phyloP scores from a whole-genome alignment of 2,888 invertebrate genomes.

The Drosophila diplacantha region DNA sequence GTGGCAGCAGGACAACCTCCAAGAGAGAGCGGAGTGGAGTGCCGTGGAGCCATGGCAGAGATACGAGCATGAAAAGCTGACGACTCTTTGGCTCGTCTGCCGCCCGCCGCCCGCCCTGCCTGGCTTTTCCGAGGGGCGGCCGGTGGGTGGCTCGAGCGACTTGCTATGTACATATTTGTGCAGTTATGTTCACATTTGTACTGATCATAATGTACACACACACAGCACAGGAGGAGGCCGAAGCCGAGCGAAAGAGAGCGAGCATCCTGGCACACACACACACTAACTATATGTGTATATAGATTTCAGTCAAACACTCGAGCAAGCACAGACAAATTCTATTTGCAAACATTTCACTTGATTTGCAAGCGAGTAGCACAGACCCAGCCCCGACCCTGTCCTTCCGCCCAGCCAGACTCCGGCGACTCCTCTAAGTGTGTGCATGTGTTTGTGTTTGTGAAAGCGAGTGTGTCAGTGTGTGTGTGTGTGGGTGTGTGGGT shows the following conservation, averaged over 20 bases:
- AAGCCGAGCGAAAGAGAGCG: slow-evolving; percentile 29
- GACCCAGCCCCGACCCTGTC: slow-evolving; percentile 6
- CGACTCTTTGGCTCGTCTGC: slow-evolving; percentile 52
- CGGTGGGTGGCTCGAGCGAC: slow-evolving; percentile 53
- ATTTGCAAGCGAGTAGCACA: slow-evolving; percentile 74
- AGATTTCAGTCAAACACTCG: slow-evolving; percentile 76
- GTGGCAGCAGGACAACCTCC: slow-evolving; percentile 14
- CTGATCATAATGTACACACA: slow-evolving; percentile 75
- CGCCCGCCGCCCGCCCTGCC: not conserved
- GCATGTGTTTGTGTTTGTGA: slow-evolving; percentile 26
- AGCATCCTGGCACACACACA: slow-evolving; percentile 38
- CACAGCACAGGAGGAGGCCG: slow-evolving; percentile 2
- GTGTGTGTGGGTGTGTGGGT: slow-evolving; percentile 20
- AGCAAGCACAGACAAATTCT: slow-evolving; percentile 77
- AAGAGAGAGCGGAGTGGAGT: slow-evolving; percentile 47
- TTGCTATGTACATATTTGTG: slow-evolving; percentile 76
- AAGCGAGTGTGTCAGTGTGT: slow-evolving; percentile 18
- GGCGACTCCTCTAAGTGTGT: slow-evolving; percentile 32
- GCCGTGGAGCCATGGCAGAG: slow-evolving; percentile 53
- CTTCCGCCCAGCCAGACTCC: slow-evolving; percentile 19
- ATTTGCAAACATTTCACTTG: slow-evolving; percentile 78
- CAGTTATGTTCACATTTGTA: slow-evolving; percentile 77
- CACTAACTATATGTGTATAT: slow-evolving; percentile 60
- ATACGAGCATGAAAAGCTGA: slow-evolving; percentile 58
- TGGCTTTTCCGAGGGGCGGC: slow-evolving; percentile 36